Conservation (phyloP, 2,888 invertebrate genomes). For the Prenolepis imparis region DNA sequence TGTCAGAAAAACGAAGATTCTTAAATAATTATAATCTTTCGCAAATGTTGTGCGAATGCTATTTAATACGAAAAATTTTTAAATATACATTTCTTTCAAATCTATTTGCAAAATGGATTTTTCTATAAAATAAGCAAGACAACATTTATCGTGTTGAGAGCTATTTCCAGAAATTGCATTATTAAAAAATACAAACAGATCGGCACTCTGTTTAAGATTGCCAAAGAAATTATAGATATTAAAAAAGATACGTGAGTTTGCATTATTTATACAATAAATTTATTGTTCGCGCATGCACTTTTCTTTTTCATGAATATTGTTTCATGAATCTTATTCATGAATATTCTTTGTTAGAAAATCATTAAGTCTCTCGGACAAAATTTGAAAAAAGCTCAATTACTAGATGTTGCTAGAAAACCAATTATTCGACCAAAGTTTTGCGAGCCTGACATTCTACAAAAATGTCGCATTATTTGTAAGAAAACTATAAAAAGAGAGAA, state of each 20-base stretch:
- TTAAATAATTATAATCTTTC: constrained; percentile 14
- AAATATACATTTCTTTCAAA: background rate
- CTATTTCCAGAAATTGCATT: background rate
- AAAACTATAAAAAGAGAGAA: background rate
- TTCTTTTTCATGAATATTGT: background rate
- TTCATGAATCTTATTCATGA: too few relatives aligned
- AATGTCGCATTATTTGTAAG: background rate
- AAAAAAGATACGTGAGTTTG: background rate
- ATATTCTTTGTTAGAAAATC: background rate
- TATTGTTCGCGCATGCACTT: background rate
- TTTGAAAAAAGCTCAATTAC: constrained; percentile 14
- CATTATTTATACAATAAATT: background rate
- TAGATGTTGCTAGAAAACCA: constrained; percentile 15
- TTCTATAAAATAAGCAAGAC: background rate
- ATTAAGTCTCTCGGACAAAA: background rate
- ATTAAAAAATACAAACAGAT: background rate
- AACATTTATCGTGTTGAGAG: background rate
- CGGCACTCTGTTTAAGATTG: background rate
- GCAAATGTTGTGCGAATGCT: background rate
- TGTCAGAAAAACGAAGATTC: background rate
- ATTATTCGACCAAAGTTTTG: background rate
- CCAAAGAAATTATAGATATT: background rate
- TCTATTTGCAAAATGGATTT: background rate
- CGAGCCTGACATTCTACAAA: background rate
- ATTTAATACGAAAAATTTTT: background rate